Evolutionary conservation across 2,797 vertebrate genomes (phyloP).

Genomic region (Galaxias olidus): DNA sequence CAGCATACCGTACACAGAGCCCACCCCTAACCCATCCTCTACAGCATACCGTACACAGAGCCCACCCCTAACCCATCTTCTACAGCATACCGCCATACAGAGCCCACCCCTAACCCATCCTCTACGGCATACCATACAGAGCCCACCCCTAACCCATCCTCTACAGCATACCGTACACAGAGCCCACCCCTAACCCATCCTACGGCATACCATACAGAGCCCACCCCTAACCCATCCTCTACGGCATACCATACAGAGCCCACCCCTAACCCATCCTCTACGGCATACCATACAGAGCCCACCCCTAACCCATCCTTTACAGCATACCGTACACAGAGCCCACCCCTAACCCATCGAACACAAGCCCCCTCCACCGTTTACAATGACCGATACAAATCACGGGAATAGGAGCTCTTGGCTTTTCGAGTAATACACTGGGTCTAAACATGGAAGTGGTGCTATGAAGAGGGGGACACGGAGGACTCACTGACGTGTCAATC

Average conservation of each 20-base stretch:
- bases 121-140: slow-evolving; percentile 15
- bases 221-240: slow-evolving; percentile 16
- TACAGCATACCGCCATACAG: slow-evolving; percentile 13
- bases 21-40: slow-evolving; percentile 6
- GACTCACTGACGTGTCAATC: slow-evolving; percentile 47
- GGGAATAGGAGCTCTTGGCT: slow-evolving; percentile 50
- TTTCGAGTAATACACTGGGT: slow-evolving; percentile 71
- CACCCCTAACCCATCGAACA: slow-evolving; percentile 10
- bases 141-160: slow-evolving; percentile 13
- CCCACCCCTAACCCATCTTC: too few relatives aligned
- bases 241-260: slow-evolving; percentile 13
- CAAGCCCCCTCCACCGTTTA: slow-evolving; percentile 31
- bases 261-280: slow-evolving; percentile 16
- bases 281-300: slow-evolving; percentile 20
- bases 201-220: slow-evolving; percentile 13
- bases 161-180: slow-evolving; percentile 14
- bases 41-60: too few relatives aligned
- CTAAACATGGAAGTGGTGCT: slow-evolving; percentile 47
- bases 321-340: slow-evolving; percentile 18
- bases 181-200: slow-evolving; percentile 14
- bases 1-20: slow-evolving; percentile 12
- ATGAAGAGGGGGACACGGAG: slow-evolving; percentile 40
- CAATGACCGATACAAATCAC: slow-evolving; percentile 49
- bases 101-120: slow-evolving; percentile 14
- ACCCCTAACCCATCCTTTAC: slow-evolving; percentile 18